Base-by-base conservation (phyloP, 2,113 vertebrate genomes). In the Bufo bufo region DNA sequence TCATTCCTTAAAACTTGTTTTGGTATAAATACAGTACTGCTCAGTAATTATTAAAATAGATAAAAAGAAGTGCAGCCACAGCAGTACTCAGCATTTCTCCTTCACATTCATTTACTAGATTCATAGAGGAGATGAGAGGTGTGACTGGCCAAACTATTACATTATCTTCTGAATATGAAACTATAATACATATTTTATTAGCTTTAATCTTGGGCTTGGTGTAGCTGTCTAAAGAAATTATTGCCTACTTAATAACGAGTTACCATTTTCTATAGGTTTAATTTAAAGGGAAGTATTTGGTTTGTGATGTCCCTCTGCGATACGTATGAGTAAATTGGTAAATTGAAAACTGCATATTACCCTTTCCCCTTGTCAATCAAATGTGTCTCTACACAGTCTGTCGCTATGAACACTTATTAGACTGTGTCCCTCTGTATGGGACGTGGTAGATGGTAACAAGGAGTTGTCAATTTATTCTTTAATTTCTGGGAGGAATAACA, bases 21-120 rank as follows among this genome's bases (percentile, higher is more conserved):
- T 86, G 72, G 59, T 78, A 23, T 16, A 78, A 86, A 61, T 86
- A 43, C 74, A 86, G 47, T 77, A 65, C 56, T 12, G 14, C 74
- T 66, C 47, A 86, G 85, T 78, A 86, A 78, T 86, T 66, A 86
- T 86, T 78, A 75, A 78, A 78, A 74, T 47, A 65, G 58, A 33
- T 86, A 52, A 50, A 66, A 77, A 77, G 33, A 85, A 75, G 59
- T 85, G 74, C 85, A 78, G 58, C 47, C 17, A 65, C 58, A 49
- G 17, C 56, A 65, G 45, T 66, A 66, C 12, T 85, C n/a, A 49
- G 56, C 4, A 43, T 69, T 85, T 58, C 11, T 79, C 56, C 19
- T 23, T 45, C 19, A 82, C 43, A 82, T 82, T 82, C 47, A 63
- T 82, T 45, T 82, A 58, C 33, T 45, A 11, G 4, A 19, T 23